Percentiles rank a stretch among this genome's conserved stretches.
These are phyloP conservation scores for Neosilurus mollespiculum DNA, from an alignment of 2,797 vertebrate genomes.

Conservation along the genomic window DNA sequence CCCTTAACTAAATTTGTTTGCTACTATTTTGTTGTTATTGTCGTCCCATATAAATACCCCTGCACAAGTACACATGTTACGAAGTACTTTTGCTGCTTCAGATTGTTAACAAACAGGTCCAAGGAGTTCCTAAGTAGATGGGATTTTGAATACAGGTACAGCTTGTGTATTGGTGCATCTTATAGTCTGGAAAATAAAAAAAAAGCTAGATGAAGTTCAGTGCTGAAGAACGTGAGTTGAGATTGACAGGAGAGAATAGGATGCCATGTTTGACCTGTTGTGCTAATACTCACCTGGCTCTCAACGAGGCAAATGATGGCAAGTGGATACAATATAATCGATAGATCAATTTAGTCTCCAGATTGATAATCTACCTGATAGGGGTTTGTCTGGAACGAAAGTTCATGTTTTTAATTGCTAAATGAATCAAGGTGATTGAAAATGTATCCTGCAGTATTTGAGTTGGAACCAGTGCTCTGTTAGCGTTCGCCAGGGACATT, in stretches of 20 bases:
- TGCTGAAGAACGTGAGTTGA: background rate
- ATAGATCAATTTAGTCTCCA: background rate
- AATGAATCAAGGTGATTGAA: conserved; percentile 10
- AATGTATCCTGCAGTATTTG: background rate
- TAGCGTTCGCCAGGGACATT: conserved; percentile 42
- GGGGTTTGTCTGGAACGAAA: background rate
- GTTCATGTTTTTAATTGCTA: conserved; percentile 3
- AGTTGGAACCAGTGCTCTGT: background rate
- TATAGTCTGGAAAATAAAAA: conserved; percentile 27
- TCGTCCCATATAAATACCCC: too few species aligned
- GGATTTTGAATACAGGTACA: background rate
- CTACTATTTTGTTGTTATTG: too few species aligned
- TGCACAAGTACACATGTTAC: background rate
- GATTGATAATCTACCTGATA: conserved; percentile 7
- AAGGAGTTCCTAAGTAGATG: background rate
- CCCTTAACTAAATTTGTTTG: too few species aligned
- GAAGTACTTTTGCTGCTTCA: background rate
- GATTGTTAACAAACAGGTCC: background rate
- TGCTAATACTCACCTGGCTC: conserved; percentile 38
- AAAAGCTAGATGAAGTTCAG: background rate
- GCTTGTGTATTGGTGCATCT: background rate
- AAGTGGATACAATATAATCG: conserved; percentile 1
- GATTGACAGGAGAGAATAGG: conserved; percentile 3
- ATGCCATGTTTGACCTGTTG: conserved; percentile 37
- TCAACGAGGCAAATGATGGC: conserved; percentile 43